These are phyloP conservation scores for Poecilus cupreus DNA, from an alignment of 2,888 invertebrate species.

Conservation along the genomic window DNA sequence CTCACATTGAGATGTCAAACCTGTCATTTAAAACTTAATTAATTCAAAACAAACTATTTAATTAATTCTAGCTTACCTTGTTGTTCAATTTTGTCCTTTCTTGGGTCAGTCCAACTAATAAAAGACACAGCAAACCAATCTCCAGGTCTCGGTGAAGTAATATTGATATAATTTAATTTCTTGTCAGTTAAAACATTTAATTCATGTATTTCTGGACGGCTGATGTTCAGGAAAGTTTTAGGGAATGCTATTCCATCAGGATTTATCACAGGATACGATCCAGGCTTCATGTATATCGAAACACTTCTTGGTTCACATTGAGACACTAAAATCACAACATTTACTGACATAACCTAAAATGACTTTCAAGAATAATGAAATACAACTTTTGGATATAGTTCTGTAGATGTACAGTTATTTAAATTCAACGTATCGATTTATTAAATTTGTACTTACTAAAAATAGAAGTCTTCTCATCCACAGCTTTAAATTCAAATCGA, in stretches of 20 bases:
- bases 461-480: conserved; percentile 67
- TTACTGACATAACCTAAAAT: too few relatives aligned
- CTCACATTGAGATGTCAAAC: conserved; percentile 76
- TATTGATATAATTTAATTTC: conserved; percentile 76
- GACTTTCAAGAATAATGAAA: not conserved
- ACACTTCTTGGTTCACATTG: conserved; percentile 74
- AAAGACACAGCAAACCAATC: conserved; percentile 89
- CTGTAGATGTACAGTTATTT: too few relatives aligned
- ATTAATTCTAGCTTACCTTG: conserved; percentile 76
- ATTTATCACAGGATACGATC: conserved; percentile 88
- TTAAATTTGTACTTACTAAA: conserved; percentile 67
- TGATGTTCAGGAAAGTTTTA: conserved; percentile 67
- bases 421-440: too few relatives aligned
- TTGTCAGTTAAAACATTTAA: conserved; percentile 79
- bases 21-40: conserved; percentile 70
- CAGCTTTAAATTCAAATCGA: conserved; percentile 69
- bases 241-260: conserved; percentile 88
- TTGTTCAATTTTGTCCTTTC: conserved; percentile 82
- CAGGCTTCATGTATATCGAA: conserved; percentile 84
- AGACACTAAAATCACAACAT: conserved; percentile 3
- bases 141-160: conserved; percentile 82
- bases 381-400: too few relatives aligned
- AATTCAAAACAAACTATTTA: not conserved
- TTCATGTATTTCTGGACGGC: conserved; percentile 74
- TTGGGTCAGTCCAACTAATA: conserved; percentile 85